A percentile compares a stretch with the other conserved stretches of the same genome.
These are phyloP conservation scores for Peromyscus melanophrys DNA, from an alignment of 2,797 vertebrate species.

Conservation along the genomic window DNA sequence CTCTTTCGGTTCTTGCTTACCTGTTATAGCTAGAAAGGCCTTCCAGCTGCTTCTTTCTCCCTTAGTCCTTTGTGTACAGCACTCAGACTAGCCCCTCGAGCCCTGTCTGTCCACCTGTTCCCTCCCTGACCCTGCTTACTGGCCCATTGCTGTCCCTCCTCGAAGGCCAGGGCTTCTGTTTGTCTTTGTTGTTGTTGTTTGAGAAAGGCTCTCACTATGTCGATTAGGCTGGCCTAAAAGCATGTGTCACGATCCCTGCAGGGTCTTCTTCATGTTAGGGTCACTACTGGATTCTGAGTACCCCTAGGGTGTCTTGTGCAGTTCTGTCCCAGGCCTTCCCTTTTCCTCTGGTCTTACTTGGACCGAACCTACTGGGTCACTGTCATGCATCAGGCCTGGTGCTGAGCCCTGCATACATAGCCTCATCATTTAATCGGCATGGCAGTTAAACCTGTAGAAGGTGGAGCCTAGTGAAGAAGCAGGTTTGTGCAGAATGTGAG, in stretches of 20 bases:
- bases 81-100: neutral
- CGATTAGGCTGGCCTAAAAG: neutral
- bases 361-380: neutral
- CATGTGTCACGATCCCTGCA: neutral
- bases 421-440: neutral
- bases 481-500: constrained; percentile 5
- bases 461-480: neutral
- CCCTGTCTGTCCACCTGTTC: neutral
- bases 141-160: neutral
- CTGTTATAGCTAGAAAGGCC: neutral
- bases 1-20: neutral
- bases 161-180: neutral
- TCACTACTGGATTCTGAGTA: neutral
- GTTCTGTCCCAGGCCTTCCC: neutral
- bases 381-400: neutral
- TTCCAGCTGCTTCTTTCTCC: neutral
- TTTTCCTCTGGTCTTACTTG: neutral
- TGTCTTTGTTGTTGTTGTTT: neutral
- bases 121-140: neutral
- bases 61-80: neutral
- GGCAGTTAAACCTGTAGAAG: neutral
- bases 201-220: neutral
- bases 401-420: neutral
- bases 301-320: neutral
- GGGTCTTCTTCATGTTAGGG: neutral